Evolutionary conservation across 2,797 vertebrate species (phyloP).

Genomic region (Etheostoma perlongum): DNA sequence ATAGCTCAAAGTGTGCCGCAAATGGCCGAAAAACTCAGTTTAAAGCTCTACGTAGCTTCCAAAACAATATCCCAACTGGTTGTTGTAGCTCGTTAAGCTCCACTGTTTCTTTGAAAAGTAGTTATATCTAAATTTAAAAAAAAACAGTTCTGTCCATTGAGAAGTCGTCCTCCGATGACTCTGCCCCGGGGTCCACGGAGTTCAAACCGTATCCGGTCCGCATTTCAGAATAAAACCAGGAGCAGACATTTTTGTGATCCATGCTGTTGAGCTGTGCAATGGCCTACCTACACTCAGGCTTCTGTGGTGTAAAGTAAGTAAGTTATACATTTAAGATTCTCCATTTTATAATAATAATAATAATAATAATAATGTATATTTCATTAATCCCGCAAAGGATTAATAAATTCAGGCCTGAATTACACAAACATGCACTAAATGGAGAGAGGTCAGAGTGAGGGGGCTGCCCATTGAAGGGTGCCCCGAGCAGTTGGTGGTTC

Average conservation of each 20-base stretch:
- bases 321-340: neutral
- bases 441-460: no score
- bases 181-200: conserved; percentile 57
- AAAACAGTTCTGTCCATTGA: conserved; percentile 58
- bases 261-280: neutral
- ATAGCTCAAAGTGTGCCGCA: neutral
- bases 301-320: neutral
- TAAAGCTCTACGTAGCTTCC: no score
- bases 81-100: neutral
- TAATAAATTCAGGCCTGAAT: no score
- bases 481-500: no score
- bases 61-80: neutral
- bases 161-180: conserved; percentile 57
- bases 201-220: conserved; percentile 35
- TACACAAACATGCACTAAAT: no score
- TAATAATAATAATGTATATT: no score
- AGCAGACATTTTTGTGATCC: neutral
- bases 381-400: no score
- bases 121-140: conserved; percentile 9
- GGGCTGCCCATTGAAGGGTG: no score
- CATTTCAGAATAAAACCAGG: conserved; percentile 63
- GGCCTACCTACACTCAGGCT: neutral
- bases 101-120: conserved; percentile 37
- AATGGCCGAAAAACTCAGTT: neutral
- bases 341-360: no score